A percentile compares a stretch with the other conserved stretches of the same genome.
These are phyloP conservation scores for Muricea muricata DNA, from an alignment of 92 coral and sea anemone genomes.

Conservation along the genomic window DNA sequence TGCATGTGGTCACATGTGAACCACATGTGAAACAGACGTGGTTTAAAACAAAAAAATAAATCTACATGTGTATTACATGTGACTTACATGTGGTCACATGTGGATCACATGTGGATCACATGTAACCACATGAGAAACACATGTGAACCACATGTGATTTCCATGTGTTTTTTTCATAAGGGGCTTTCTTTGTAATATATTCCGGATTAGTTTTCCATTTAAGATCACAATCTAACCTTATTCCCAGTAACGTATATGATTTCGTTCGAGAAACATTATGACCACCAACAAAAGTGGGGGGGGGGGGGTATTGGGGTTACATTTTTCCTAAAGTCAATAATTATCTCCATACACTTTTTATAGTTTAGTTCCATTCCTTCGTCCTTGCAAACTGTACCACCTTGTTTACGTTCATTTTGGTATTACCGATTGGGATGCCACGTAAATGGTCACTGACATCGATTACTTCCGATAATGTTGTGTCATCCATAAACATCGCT, in stretches of 20 bases:
- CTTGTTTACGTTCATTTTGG: background rate
- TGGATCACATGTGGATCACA: too few species aligned
- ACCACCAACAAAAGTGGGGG: background rate
- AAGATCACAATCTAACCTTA: background rate
- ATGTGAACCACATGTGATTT: too few species aligned
- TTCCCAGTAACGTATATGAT: background rate
- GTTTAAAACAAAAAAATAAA: too few species aligned
- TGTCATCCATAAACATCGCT: slow-evolving; percentile 14
- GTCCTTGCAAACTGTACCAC: slow-evolving; percentile 16
- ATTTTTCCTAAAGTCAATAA: background rate
- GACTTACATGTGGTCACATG: too few species aligned
- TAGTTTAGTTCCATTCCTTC: slow-evolving; percentile 1
- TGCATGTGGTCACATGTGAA: too few species aligned
- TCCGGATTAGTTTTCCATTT: slow-evolving; percentile 8
- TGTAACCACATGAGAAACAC: too few species aligned
- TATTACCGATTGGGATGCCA: background rate
- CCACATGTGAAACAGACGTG: too few species aligned
- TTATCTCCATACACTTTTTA: slow-evolving; percentile 9
- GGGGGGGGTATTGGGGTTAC: background rate
- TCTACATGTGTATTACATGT: too few species aligned
- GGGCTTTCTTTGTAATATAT: background rate
- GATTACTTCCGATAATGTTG: slow-evolving; percentile 10
- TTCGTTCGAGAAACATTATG: background rate
- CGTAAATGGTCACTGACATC: background rate
- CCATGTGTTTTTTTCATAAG: too few species aligned